Evolutionary conservation across 1,140 invertebrate species (phyloP).

Genomic region (Rhynchophorus ferrugineus): DNA sequence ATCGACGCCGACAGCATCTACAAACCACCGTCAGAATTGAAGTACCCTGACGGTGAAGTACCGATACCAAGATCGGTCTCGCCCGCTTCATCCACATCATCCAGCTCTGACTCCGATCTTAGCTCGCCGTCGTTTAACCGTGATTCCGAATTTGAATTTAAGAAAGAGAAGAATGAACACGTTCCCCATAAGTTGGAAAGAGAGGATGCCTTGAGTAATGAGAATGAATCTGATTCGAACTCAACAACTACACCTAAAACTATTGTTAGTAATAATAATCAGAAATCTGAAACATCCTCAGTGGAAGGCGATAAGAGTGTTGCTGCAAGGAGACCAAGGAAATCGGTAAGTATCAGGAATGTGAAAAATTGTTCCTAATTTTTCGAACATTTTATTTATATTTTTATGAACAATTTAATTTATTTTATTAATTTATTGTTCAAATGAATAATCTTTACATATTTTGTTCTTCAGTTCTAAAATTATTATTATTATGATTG

Average conservation of each 20-base stretch:
- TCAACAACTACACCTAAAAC: slow-evolving; percentile 65
- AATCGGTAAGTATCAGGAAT: slow-evolving; percentile 6
- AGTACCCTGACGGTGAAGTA: slow-evolving; percentile 58
- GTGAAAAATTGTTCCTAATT: neutral
- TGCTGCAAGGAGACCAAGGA: slow-evolving; percentile 36
- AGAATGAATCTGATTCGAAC: slow-evolving; percentile 64
- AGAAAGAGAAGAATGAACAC: slow-evolving; percentile 34
- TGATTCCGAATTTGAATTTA: slow-evolving; percentile 56
- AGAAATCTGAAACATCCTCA: slow-evolving; percentile 39
- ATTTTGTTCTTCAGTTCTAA: too few relatives aligned
- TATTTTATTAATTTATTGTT: too few relatives aligned
- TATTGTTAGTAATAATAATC: slow-evolving; percentile 52
- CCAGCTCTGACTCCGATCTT: slow-evolving; percentile 60
- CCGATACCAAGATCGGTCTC: slow-evolving; percentile 50
- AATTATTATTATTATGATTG: too few relatives aligned
- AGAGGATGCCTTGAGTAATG: slow-evolving; percentile 58
- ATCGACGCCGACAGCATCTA: slow-evolving; percentile 63
- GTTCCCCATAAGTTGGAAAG: slow-evolving; percentile 43
- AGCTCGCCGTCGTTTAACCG: slow-evolving; percentile 62
- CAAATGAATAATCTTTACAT: too few relatives aligned
- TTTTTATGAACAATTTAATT: too few relatives aligned
- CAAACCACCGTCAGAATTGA: slow-evolving; percentile 48
- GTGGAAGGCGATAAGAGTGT: slow-evolving; percentile 40
- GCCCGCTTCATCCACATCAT: slow-evolving; percentile 55
- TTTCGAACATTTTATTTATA: neutral